Percentiles rank a stretch among this genome's conserved stretches.
Evolutionary conservation across 2,113 vertebrate species (phyloP).

Genomic region (Diadophis punctatus): DNA sequence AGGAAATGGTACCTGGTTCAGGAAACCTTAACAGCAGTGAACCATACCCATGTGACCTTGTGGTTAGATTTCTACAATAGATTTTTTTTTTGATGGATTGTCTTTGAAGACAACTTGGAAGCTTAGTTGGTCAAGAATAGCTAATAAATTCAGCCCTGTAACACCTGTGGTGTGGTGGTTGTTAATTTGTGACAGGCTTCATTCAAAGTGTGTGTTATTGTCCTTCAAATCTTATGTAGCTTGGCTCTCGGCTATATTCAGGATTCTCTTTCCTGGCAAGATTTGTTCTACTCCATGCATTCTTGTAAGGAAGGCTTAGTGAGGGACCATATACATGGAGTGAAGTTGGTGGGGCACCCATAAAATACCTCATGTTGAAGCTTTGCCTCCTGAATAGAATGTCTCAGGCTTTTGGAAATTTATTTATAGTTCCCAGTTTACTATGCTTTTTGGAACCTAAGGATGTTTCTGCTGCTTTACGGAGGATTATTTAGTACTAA

Average conservation of each 20-base stretch:
- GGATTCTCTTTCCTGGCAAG: neutral
- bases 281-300: neutral
- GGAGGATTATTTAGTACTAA: neutral
- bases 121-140: neutral
- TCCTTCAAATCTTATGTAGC: neutral
- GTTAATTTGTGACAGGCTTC: neutral
- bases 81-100: neutral
- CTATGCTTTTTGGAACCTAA: neutral
- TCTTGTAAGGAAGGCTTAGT: neutral
- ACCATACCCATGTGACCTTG: neutral
- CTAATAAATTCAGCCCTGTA: neutral
- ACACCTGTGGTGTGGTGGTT: neutral
- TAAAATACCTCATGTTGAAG: neutral
- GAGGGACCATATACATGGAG: neutral
- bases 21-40: too few species aligned
- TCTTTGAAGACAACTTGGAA: neutral
- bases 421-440: neutral
- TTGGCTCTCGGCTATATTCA: neutral
- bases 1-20: neutral
- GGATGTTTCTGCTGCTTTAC: neutral
- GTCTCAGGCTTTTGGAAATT: neutral
- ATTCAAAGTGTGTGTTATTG: neutral
- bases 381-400: neutral
- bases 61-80: neutral
- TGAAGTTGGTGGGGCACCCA: neutral